Percentiles rank a stretch among this genome's conserved stretches.
phyloP scores from a whole-genome alignment of 2,113 vertebrate species.

The Toxotes jaculatrix region DNA sequence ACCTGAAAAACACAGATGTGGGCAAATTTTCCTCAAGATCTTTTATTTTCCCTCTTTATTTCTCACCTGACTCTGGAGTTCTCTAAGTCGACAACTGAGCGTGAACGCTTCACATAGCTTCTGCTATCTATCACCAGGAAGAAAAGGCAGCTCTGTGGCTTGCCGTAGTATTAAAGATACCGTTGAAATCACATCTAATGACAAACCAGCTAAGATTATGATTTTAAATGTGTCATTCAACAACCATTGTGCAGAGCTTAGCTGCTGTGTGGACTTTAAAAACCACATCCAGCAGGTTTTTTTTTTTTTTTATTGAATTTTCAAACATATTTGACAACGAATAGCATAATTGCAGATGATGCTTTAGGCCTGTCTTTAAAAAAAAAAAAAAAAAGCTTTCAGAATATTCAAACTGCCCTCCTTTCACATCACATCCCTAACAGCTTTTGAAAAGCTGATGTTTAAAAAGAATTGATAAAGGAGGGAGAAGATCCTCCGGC shows the following conservation, averaged over 20 bases:
- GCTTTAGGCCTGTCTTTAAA: constrained; percentile 73
- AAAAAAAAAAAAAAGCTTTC: constrained; percentile 59
- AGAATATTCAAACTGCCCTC: constrained; percentile 70
- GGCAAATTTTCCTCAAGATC: not conserved
- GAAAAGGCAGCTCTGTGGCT: constrained; percentile 37
- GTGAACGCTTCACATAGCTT: not conserved
- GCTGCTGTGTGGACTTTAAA: constrained; percentile 45
- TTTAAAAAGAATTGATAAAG: constrained; percentile 79
- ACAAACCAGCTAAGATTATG: constrained; percentile 58
- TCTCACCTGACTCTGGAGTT: not conserved
- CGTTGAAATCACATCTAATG: constrained; percentile 54
- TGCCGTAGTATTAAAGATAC: constrained; percentile 10
- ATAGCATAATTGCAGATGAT: constrained; percentile 75
- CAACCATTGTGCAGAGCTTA: constrained; percentile 57
- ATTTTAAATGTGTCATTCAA: constrained; percentile 36
- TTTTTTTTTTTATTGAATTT: constrained; percentile 72
- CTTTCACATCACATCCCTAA: constrained; percentile 65
- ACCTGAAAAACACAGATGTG: constrained; percentile 38
- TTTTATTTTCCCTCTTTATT: not conserved
- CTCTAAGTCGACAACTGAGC: not conserved
- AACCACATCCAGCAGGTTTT: constrained; percentile 74
- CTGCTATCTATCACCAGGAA: constrained; percentile 35
- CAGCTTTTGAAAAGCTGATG: constrained; percentile 80
- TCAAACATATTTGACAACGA: constrained; percentile 74
- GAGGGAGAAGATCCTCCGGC: constrained; percentile 56